These are phyloP conservation scores for Drosophila demipolita DNA, from an alignment of 2,888 invertebrate genomes.

Conservation along the genomic window DNA sequence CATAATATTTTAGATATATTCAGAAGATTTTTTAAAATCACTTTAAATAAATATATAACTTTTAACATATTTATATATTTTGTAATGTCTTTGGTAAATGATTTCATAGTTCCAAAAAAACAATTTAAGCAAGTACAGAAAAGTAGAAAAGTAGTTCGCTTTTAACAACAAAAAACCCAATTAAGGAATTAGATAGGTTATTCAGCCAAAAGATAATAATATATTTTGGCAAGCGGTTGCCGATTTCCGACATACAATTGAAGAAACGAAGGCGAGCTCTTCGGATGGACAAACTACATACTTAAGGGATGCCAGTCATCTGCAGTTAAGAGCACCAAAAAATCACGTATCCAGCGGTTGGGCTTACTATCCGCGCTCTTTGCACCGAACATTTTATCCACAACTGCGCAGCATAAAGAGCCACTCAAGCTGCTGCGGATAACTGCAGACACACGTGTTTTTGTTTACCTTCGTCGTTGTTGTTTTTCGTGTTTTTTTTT, in stretches of 20 bases:
- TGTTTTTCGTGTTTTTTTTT: conserved; percentile 38
- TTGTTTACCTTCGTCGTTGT: conserved; percentile 74
- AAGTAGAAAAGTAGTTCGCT: background rate
- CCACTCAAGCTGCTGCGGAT: conserved; percentile 53
- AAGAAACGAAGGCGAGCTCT: background rate
- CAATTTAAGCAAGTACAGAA: background rate
- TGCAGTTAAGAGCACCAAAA: conserved; percentile 30
- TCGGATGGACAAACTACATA: background rate
- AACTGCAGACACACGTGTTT: conserved; percentile 69
- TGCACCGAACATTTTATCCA: conserved; percentile 45
- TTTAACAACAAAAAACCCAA: background rate
- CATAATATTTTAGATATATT: background rate
- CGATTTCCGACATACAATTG: background rate
- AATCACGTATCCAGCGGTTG: conserved; percentile 38
- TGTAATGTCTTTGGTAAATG: too few species aligned
- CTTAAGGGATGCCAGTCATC: background rate
- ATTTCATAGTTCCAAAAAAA: background rate
- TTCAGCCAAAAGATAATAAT: conserved; percentile 25
- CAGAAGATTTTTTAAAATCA: background rate
- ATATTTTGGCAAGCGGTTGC: conserved; percentile 13
- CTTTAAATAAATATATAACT: too few species aligned
- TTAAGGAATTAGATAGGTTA: background rate
- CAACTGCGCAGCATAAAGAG: conserved; percentile 40
- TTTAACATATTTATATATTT: too few species aligned
- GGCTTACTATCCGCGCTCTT: conserved; percentile 25